Evolutionary conservation across 2,888 invertebrate species (phyloP), one percentile per base, ranked within the genome.

Genomic region (Herminia tarsipennalis): DNA sequence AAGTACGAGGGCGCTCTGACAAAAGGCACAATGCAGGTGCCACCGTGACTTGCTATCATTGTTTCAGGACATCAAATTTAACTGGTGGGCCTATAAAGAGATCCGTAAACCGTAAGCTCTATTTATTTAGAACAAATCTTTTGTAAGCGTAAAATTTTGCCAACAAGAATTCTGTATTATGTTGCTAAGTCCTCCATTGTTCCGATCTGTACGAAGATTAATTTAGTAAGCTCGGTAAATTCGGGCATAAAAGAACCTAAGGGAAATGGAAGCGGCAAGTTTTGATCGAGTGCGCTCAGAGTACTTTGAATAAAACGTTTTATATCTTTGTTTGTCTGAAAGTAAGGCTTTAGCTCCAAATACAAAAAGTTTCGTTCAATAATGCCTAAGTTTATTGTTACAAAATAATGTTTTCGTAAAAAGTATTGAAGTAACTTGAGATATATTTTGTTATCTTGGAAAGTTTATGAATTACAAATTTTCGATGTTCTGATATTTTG

Each of bases 201-300:
- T 81, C 83, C 79, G 80, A 81, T 84, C 80, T 78, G 79, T 78
- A 75, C 76, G 79, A 83, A 84, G 86, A 86, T 87, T 87, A 86
- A 87, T 87, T 86, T 81, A 75, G 77, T 76, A 71, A 80, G 78
- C 82, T 81, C 70, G 59, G 76, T 73, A 77, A 78, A 81, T 78
- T 81, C 69, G 47, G 42, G 42, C 29, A 60, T 68, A 54, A 54
- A 56, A 70, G 66, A 63, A 51, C 67, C 64, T 42, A 52, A 34
- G 44, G 35, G 8, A 29, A 38, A 57, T 72, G 62, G 76, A 76
- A 70, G 62, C 49, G 70, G 45, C 50, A 46, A 46, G 36, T 66
- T n/a, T 61, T 45, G 44, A 51, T 56, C 32, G 30, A 58, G 57
- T 44, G 40, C 48, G 49, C 55, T 56, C 38, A n/a, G 17, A 47